phyloP scores from a whole-genome alignment of 2,797 vertebrate species.

The Amblyraja radiata region DNA sequence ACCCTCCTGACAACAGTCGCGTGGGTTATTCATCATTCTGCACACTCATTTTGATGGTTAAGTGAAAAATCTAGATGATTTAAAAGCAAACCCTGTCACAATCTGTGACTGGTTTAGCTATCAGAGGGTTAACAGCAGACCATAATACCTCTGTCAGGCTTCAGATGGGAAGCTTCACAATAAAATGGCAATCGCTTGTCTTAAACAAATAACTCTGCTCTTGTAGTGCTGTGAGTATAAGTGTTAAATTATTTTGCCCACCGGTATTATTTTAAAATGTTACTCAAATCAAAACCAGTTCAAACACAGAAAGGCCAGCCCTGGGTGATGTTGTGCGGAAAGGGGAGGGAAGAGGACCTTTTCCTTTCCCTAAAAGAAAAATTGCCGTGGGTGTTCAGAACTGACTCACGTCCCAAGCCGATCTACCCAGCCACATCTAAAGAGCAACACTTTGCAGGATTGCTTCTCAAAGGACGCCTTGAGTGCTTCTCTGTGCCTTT shows the following conservation, averaged over 20 bases:
- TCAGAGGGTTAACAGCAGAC: slow-evolving; percentile 22
- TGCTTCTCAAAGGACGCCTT: slow-evolving; percentile 14
- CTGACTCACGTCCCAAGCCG: slow-evolving; percentile 15
- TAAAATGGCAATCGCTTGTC: slow-evolving; percentile 31
- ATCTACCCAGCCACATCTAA: slow-evolving; percentile 30
- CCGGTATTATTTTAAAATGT: slow-evolving; percentile 19
- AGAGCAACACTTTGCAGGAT: slow-evolving; percentile 31
- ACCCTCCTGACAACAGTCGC: not conserved
- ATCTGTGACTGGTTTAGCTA: not conserved
- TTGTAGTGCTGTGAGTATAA: not conserved
- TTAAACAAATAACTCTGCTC: slow-evolving; percentile 36
- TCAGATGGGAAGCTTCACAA: slow-evolving; percentile 11
- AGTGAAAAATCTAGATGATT: slow-evolving; percentile 22
- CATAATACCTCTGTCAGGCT: not conserved
- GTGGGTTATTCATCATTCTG: too few species aligned
- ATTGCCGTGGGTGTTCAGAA: slow-evolving; percentile 18
- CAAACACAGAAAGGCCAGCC: not conserved
- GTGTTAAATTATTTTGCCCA: slow-evolving; percentile 19
- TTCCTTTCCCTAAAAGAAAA: not conserved
- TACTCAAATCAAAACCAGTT: slow-evolving; percentile 15
- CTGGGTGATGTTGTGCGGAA: not conserved
- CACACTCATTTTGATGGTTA: not conserved
- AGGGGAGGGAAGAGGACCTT: slow-evolving; percentile 17
- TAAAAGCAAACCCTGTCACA: not conserved
- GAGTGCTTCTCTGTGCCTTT: slow-evolving; percentile 28